A percentile compares a stretch with the other conserved stretches of the same genome.
phyloP scores from a whole-genome alignment of 2,113 vertebrate genomes.

The Steatornis caripensis region DNA sequence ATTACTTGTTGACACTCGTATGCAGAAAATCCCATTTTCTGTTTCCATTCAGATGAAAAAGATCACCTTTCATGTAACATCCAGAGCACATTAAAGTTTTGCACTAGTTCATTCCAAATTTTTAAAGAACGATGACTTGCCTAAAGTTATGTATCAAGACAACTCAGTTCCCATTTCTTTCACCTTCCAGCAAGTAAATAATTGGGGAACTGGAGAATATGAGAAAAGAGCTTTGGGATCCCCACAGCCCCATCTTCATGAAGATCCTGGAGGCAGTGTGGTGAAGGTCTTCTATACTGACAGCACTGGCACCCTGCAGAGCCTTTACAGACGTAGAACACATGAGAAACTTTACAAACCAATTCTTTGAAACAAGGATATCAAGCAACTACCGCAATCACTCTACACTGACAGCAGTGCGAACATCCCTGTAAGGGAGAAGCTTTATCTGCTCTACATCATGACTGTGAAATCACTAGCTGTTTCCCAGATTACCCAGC shows the following conservation, averaged over 20 bases:
- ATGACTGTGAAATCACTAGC: neutral
- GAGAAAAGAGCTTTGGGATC: neutral
- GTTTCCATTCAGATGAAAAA: neutral
- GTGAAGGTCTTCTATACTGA: neutral
- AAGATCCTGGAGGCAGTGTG: neutral
- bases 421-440: neutral
- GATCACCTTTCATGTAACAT: neutral
- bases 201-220: neutral
- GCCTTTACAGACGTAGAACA: neutral
- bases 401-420: neutral
- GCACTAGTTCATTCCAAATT: neutral
- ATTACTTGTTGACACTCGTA: neutral
- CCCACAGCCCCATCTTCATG: neutral
- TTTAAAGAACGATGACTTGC: neutral
- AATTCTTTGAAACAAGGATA: neutral
- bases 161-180: neutral
- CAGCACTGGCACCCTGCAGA: neutral
- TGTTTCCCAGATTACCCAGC: neutral
- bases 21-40: neutral
- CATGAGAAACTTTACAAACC: neutral
- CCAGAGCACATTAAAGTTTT: neutral
- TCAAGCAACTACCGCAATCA: neutral
- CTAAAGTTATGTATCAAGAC: neutral
- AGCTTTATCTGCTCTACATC: neutral
- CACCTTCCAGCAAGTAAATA: neutral